A percentile compares a stretch with the other conserved stretches of the same genome.
Evolutionary conservation across 2,113 vertebrate genomes (phyloP).

Genomic region (Paradisaea rubra): DNA sequence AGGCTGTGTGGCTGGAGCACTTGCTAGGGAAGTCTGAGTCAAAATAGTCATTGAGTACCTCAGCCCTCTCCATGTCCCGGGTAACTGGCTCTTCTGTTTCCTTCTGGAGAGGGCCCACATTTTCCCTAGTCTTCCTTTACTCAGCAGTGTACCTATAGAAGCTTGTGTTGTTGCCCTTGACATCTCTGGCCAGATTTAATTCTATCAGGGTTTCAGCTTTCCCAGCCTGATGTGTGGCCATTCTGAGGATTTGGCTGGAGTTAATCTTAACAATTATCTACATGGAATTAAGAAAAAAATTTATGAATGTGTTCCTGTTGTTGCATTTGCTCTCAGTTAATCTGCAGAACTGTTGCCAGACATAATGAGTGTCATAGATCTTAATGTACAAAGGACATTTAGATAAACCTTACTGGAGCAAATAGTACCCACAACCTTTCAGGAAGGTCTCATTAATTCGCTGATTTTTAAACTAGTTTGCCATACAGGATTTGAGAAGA

Average conservation of each 20-base stretch:
- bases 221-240: background rate
- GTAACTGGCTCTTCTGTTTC: rapidly evolving
- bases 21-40: background rate
- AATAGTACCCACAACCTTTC: background rate
- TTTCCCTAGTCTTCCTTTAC: background rate
- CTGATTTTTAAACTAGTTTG: background rate
- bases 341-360: background rate
- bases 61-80: background rate
- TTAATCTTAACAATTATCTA: background rate
- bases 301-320: background rate
- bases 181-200: background rate
- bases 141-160: background rate
- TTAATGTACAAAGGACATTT: background rate
- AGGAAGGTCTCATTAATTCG: background rate
- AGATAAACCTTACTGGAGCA: background rate
- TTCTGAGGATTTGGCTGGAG: background rate
- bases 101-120: background rate
- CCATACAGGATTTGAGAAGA: background rate
- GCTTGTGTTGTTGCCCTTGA: background rate
- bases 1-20: background rate
- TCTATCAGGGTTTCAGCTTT: background rate
- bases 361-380: background rate
- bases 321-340: background rate
- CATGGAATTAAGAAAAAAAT: background rate
- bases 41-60: background rate